Conservation (phyloP, 2,797 vertebrate species). For the Anolis apletophallus region DNA sequence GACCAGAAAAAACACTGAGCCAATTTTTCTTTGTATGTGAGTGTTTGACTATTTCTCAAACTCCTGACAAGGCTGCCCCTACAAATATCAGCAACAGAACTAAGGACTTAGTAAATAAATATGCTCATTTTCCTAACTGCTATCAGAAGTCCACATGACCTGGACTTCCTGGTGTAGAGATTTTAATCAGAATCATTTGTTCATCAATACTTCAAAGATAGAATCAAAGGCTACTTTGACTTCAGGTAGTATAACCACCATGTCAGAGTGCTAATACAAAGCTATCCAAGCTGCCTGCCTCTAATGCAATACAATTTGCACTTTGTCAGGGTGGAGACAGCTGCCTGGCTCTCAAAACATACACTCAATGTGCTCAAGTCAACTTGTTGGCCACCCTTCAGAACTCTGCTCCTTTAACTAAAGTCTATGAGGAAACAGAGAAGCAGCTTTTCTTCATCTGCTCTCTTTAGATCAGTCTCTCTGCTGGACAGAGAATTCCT, state of each 20-base stretch:
- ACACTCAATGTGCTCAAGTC: constrained; percentile 8
- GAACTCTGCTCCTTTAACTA: constrained; percentile 47
- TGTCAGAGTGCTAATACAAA: constrained; percentile 28
- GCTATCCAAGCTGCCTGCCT: constrained; percentile 7
- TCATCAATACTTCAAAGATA: neutral
- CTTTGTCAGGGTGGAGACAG: constrained; percentile 12
- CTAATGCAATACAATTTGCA: constrained; percentile 15
- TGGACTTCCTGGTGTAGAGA: neutral
- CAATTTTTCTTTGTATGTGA: neutral
- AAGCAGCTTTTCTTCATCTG: neutral
- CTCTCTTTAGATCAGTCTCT: neutral
- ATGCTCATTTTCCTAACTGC: neutral
- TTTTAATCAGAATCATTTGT: constrained; percentile 20
- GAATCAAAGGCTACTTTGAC: constrained; percentile 35
- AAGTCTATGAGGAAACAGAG: neutral
- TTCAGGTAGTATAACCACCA: constrained; percentile 36
- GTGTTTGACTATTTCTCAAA: neutral
- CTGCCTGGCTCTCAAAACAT: constrained; percentile 26
- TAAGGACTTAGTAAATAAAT: neutral
- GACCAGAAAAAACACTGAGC: neutral
- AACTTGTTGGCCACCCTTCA: constrained; percentile 40
- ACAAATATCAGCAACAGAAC: neutral
- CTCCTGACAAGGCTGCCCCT: neutral
- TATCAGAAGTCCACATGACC: neutral
- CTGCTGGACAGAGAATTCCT: neutral